Percentiles rank a stretch among this genome's conserved stretches.
Conservation (phyloP, 1,140 invertebrate species). For the Drosophila subobscura region DNA sequence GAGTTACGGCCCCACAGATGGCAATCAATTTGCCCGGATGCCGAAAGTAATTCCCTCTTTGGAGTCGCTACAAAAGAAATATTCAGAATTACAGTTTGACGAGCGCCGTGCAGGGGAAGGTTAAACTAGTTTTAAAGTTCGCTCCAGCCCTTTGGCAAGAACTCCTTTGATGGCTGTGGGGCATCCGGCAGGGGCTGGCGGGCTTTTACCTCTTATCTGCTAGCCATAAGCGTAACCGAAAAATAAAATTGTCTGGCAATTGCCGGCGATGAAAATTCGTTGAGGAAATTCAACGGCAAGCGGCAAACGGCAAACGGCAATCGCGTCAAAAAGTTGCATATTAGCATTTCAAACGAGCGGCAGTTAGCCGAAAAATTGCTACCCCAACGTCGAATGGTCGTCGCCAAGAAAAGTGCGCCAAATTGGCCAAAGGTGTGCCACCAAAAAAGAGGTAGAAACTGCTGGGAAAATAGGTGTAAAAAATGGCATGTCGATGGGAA, state of each 20-base stretch:
- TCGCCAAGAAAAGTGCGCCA: slow-evolving; percentile 70
- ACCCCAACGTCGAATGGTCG: slow-evolving; percentile 51
- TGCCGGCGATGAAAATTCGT: slow-evolving; percentile 32
- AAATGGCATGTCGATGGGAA: slow-evolving; percentile 7
- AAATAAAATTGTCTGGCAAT: slow-evolving; percentile 80
- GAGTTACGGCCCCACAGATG: slow-evolving; percentile 41
- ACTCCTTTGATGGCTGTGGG: slow-evolving; percentile 30
- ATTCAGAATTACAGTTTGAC: slow-evolving; percentile 51
- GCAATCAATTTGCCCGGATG: slow-evolving; percentile 70
- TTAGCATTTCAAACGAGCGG: slow-evolving; percentile 80
- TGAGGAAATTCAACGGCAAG: slow-evolving; percentile 27
- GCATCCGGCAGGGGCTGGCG: slow-evolving; percentile 22
- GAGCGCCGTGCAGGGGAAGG: slow-evolving; percentile 11
- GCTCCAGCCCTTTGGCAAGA: not conserved
- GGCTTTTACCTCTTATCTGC: slow-evolving; percentile 24
- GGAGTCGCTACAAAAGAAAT: slow-evolving; percentile 16
- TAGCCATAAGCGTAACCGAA: slow-evolving; percentile 59
- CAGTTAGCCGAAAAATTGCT: slow-evolving; percentile 79
- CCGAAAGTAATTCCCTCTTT: slow-evolving; percentile 66
- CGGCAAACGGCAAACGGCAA: slow-evolving; percentile 43
- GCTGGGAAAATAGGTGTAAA: slow-evolving; percentile 16
- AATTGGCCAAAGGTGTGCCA: slow-evolving; percentile 66
- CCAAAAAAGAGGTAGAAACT: slow-evolving; percentile 2
- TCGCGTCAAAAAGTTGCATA: slow-evolving; percentile 77
- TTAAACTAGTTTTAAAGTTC: slow-evolving; percentile 23